Percentiles rank a stretch among this genome's conserved stretches.
Conservation (phyloP, 92 coral and sea anemone species). For the Palythoa heliodiscus region DNA sequence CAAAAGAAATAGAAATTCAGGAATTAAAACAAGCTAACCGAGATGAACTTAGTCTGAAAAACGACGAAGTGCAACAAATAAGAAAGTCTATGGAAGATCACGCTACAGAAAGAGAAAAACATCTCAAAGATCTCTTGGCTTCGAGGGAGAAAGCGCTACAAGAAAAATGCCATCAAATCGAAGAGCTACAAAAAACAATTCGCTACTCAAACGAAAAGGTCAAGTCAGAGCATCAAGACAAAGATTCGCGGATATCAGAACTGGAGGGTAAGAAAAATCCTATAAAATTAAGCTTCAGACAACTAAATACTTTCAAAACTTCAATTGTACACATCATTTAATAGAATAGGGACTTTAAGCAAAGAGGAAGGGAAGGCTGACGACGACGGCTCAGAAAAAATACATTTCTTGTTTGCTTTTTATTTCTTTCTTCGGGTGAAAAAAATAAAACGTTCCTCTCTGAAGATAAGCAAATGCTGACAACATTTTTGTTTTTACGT, state of each 20-base stretch:
- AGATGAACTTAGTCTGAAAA: conserved; percentile 35
- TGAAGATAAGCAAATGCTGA: too few relatives aligned
- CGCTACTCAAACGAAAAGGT: conserved; percentile 35
- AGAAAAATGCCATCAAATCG: conserved; percentile 60
- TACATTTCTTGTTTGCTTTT: too few relatives aligned
- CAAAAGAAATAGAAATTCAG: conserved; percentile 59
- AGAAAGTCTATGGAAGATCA: conserved; percentile 16
- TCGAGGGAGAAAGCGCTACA: conserved; percentile 28
- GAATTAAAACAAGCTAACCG: conserved; percentile 45
- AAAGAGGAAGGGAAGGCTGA: too few relatives aligned
- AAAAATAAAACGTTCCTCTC: too few relatives aligned
- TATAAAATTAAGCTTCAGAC: background rate
- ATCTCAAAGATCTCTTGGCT: conserved; percentile 20
- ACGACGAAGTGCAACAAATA: conserved; percentile 20
- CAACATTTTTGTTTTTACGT: too few relatives aligned
- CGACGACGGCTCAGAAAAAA: too few relatives aligned
- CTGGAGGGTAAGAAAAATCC: conserved; percentile 17
- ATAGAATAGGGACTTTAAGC: too few relatives aligned
- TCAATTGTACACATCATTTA: background rate
- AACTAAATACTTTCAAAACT: background rate
- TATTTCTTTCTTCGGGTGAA: too few relatives aligned
- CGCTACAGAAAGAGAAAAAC: background rate
- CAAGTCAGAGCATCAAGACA: conserved; percentile 42
- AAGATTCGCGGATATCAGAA: conserved; percentile 26
- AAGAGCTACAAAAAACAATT: conserved; percentile 44